These are phyloP conservation scores for Theristicus caerulescens DNA, from an alignment of 2,113 vertebrate genomes.

Conservation along the genomic window DNA sequence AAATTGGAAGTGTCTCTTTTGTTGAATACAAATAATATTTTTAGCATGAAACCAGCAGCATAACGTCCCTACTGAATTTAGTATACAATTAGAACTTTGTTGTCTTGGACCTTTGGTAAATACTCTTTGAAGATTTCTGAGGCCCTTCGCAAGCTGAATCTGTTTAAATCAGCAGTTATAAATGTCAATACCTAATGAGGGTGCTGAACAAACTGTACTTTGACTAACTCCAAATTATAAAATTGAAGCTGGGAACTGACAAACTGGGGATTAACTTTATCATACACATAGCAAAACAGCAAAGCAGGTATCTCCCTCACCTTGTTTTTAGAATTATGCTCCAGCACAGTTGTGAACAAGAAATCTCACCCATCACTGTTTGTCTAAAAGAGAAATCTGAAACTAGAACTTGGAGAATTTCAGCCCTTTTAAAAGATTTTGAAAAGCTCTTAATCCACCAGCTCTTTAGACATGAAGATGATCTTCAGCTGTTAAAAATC, in stretches of 20 bases:
- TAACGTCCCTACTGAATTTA: background rate
- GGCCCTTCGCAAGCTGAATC: background rate
- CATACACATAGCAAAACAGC: background rate
- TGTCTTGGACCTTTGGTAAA: background rate
- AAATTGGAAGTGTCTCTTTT: background rate
- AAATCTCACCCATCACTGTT: background rate
- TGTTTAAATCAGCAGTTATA: conserved; percentile 21
- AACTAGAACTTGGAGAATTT: background rate
- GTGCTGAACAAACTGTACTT: background rate
- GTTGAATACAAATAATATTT: background rate
- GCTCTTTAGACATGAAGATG: background rate
- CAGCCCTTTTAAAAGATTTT: background rate
- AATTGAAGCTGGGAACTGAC: background rate
- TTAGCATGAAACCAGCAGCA: background rate
- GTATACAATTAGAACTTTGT: background rate
- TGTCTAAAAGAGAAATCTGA: background rate
- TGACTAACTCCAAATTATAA: background rate
- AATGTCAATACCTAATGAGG: background rate
- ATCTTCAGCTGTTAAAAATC: background rate
- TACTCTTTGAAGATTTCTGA: conserved; percentile 39
- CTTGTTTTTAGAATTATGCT: background rate
- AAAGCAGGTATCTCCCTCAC: background rate
- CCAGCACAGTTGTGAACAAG: background rate
- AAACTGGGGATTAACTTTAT: background rate
- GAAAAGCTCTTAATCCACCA: background rate